Percentiles rank a stretch among this genome's conserved stretches.
These are phyloP conservation scores for Leucoraja ocellata DNA, from an alignment of 2,797 vertebrate genomes.

Conservation along the genomic window DNA sequence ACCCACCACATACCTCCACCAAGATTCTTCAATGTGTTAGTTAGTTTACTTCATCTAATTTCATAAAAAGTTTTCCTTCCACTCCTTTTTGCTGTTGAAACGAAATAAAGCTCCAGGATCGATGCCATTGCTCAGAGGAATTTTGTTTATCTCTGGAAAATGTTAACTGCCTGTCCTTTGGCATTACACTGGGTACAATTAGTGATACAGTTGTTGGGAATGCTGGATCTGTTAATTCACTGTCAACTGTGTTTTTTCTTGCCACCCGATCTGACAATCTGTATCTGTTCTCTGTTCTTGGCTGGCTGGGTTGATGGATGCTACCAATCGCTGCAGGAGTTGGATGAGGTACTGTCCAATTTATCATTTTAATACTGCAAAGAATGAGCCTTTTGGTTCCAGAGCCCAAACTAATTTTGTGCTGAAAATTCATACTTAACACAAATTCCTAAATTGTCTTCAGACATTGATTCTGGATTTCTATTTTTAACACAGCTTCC, in stretches of 20 bases:
- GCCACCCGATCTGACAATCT: slow-evolving; percentile 54
- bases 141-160: background rate
- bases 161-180: background rate
- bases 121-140: background rate
- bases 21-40: background rate
- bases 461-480: background rate
- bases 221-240: slow-evolving; percentile 16
- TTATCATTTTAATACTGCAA: slow-evolving; percentile 31
- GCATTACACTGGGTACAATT: background rate
- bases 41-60: background rate
- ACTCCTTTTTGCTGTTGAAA: background rate
- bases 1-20: background rate
- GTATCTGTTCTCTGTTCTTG: slow-evolving; percentile 57
- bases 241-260: slow-evolving; percentile 9
- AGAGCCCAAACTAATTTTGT: background rate
- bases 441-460: background rate
- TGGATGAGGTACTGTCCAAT: slow-evolving; percentile 86
- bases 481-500: background rate
- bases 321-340: slow-evolving; percentile 83
- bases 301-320: slow-evolving; percentile 72
- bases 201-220: background rate
- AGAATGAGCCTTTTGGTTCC: background rate
- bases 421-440: background rate
- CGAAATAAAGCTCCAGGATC: background rate
- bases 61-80: background rate